Percentiles rank a stretch among this genome's conserved stretches.
Conservation (phyloP, 2,888 invertebrate genomes). For the Xanthia togata region DNA sequence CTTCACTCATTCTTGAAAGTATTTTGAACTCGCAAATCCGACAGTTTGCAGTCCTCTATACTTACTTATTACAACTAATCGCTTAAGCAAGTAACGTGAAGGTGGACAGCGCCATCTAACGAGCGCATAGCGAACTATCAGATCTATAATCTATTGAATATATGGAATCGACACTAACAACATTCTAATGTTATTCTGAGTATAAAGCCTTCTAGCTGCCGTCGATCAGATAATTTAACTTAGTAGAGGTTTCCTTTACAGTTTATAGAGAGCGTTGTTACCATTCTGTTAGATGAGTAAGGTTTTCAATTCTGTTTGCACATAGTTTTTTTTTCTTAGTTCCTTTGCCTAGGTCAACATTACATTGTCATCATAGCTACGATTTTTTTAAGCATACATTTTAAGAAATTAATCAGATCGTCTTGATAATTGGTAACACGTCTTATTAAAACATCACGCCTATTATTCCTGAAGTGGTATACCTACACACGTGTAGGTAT, state of each 20-base stretch:
- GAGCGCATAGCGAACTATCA: not conserved
- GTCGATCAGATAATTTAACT: not conserved
- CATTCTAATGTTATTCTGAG: slow-evolving; percentile 1
- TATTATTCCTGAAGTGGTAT: too few species aligned
- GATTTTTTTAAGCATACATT: too few species aligned
- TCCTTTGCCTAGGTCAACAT: not conserved
- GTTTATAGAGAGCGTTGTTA: slow-evolving; percentile 29
- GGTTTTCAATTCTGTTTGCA: too few species aligned
- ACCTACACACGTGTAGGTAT: too few species aligned
- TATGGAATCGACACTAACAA: not conserved
- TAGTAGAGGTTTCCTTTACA: not conserved
- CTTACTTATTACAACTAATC: not conserved
- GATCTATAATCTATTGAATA: not conserved
- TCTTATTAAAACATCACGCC: too few species aligned
- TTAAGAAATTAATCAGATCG: too few species aligned
- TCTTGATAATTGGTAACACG: too few species aligned
- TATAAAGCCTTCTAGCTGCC: not conserved
- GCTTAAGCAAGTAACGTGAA: not conserved
- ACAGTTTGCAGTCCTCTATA: too few species aligned
- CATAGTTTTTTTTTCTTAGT: too few species aligned
- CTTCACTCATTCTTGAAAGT: not conserved
- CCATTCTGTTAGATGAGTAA: too few species aligned
- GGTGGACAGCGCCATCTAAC: slow-evolving; percentile 29
- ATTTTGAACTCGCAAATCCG: not conserved
- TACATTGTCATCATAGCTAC: not conserved